Conservation (phyloP, 2,113 vertebrate genomes). For the Thamnophis sirtalis region DNA sequence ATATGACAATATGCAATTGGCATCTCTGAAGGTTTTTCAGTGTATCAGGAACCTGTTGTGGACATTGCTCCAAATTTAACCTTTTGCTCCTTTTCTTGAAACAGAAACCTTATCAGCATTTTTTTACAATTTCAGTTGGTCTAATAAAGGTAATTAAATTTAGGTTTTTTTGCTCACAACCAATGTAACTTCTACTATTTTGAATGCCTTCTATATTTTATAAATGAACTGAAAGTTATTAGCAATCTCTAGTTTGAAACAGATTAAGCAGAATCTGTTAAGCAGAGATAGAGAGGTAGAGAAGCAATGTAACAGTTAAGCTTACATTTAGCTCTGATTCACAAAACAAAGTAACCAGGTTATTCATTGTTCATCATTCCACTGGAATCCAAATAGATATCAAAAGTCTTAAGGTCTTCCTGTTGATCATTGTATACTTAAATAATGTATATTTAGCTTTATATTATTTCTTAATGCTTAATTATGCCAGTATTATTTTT, state of each 20-base stretch:
- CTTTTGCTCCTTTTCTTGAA: not conserved
- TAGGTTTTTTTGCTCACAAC: not conserved
- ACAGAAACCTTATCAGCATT: not conserved
- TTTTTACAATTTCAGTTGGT: not conserved
- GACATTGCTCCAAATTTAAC: not conserved
- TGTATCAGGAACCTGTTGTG: not conserved
- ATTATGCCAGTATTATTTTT: not conserved
- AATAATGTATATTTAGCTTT: not conserved
- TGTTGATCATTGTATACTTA: not conserved
- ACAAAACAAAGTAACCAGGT: not conserved
- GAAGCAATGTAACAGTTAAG: not conserved
- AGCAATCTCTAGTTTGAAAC: not conserved
- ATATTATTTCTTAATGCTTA: not conserved
- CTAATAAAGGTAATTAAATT: not conserved
- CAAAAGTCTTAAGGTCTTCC: not conserved
- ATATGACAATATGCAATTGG: not conserved
- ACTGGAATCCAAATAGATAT: not conserved
- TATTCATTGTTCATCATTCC: not conserved
- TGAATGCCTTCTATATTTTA: not conserved
- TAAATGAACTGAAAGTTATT: not conserved
- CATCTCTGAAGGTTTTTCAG: not conserved
- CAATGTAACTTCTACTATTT: not conserved
- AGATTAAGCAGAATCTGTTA: not conserved
- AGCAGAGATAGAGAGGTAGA: not conserved
- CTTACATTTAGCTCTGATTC: not conserved